Conservation (phyloP, 1,140 invertebrate genomes). For the Teleopsis dalmanni region DNA sequence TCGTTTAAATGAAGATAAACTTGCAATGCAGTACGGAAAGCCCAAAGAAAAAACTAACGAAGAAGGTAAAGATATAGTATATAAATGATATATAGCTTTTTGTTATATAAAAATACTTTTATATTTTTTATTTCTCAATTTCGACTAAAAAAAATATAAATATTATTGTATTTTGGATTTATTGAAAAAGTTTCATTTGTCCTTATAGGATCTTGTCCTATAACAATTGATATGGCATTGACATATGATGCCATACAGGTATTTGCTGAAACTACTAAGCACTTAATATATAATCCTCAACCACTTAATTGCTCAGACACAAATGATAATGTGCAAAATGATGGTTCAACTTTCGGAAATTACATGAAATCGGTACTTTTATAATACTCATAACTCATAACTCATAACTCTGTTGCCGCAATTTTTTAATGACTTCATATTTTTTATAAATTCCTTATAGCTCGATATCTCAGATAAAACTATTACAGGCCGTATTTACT, state of each 20-base stretch:
- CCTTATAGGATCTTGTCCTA: constrained; percentile 37
- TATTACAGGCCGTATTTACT: constrained; percentile 72
- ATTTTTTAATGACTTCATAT: background rate
- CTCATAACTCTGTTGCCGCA: background rate
- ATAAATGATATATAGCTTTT: too few relatives aligned
- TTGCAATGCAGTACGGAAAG: constrained; percentile 16
- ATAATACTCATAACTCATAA: background rate
- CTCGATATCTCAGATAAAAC: constrained; percentile 43
- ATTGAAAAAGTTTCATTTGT: too few relatives aligned
- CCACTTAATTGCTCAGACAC: constrained; percentile 48
- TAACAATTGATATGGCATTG: constrained; percentile 59
- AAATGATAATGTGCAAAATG: constrained; percentile 29
- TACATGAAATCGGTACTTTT: constrained; percentile 59
- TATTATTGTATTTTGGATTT: too few relatives aligned
- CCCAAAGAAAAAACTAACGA: too few relatives aligned
- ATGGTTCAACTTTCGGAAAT: constrained; percentile 73
- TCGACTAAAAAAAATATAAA: too few relatives aligned
- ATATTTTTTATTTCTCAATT: too few relatives aligned
- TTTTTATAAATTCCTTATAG: constrained; percentile 12
- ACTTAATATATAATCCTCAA: constrained; percentile 27
- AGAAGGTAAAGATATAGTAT: too few relatives aligned
- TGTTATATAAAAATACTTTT: too few relatives aligned
- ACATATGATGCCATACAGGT: constrained; percentile 71
- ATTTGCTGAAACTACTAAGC: constrained; percentile 51
- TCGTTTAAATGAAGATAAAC: background rate